Base-by-base conservation (phyloP, 2,888 invertebrate species). In the Ormyrus labotus region DNA sequence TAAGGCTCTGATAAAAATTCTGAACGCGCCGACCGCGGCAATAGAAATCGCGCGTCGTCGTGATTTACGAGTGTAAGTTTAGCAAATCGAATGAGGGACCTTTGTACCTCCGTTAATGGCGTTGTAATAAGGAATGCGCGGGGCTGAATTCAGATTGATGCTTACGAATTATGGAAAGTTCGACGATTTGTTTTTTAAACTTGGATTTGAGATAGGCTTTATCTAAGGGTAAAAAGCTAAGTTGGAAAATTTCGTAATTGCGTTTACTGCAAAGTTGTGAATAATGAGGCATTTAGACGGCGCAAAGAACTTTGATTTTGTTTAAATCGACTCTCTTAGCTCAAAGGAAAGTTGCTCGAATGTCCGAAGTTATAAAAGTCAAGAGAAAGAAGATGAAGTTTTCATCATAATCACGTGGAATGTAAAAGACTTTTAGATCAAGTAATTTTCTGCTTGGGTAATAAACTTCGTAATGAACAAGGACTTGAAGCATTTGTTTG, bases 221-320 rank as follows among this genome's bases (percentile, higher is more conserved):
- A 19, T 19, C 1, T 19, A 19, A 19, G 19, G 19, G 1, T 51
- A 8, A 65, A 51, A 65, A 13, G 13, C 10, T 10, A 48, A 13
- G 13, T 55, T 70, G 45, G 8, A 48, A 34, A 63, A 63, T 45
- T 50, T 11, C n/a, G 50, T 51, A 61, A 51, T 61, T 60, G 9
- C 6, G 53, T 63, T 19, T 72, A 60, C 53, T 53, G 6, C 11
- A 34, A 72, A 51, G 51, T 72, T 72, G 10, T 3, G 51, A 34
- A 72, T 72, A 61, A 72, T 63, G 53, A 63, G 51, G 61, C 34
- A 61, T 60, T 72, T 51, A 70, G 13, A 19, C 11, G 57, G 13
- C 11, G 51, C 63, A 72, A 60, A 47, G 45, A 55, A 58, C 48
- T 70, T 70, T 70, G 13, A 55, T 58, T 58, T 70, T 58, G 47